Conservation (phyloP, 1,140 invertebrate species). For the Lordiphosa collinella region DNA sequence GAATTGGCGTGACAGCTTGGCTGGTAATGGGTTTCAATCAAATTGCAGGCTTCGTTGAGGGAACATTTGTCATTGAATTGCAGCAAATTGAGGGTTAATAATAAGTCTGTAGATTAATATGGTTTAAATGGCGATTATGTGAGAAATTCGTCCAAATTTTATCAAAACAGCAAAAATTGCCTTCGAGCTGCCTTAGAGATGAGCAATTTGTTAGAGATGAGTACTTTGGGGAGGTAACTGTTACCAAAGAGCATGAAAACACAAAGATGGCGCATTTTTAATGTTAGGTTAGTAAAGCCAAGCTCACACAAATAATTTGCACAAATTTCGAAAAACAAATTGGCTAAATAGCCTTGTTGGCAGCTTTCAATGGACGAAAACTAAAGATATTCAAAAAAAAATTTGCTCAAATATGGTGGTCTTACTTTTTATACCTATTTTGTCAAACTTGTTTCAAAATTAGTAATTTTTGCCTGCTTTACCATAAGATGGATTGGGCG, state of each 20-base stretch:
- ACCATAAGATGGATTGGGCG: too few species aligned
- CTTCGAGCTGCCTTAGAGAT: slow-evolving; percentile 1
- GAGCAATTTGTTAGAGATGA: slow-evolving; percentile 3
- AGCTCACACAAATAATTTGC: too few species aligned
- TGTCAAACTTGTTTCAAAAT: too few species aligned
- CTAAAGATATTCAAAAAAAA: too few species aligned
- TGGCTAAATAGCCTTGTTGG: too few species aligned
- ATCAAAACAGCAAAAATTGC: slow-evolving; percentile 1
- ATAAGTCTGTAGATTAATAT: background rate
- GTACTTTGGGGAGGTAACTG: background rate
- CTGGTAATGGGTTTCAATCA: background rate
- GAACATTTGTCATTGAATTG: background rate
- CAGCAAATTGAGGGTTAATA: background rate
- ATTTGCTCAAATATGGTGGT: too few species aligned
- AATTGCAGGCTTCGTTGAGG: background rate
- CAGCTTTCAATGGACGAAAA: too few species aligned
- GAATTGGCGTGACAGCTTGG: slow-evolving; percentile 18
- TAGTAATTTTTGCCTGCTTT: too few species aligned
- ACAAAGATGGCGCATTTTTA: background rate
- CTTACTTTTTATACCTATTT: too few species aligned
- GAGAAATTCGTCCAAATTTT: background rate
- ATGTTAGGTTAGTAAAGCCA: too few species aligned
- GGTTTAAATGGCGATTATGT: background rate
- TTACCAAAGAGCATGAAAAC: background rate
- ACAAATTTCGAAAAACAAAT: too few species aligned